Conservation (phyloP, 2,113 vertebrate species). For the Phoenicopterus ruber region DNA sequence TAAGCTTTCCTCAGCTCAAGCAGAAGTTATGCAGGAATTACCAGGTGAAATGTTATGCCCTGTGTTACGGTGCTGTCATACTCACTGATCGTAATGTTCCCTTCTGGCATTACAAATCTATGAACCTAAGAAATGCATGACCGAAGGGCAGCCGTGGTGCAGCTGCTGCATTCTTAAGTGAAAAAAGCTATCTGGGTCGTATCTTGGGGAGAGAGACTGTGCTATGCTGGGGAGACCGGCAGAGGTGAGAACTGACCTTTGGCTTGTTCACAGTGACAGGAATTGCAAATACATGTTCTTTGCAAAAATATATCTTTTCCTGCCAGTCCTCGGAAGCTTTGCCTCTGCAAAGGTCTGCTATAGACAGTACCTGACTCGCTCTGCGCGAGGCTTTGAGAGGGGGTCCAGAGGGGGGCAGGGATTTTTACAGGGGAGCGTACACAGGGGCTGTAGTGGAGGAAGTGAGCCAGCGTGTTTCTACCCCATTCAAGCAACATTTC, state of each 20-base stretch:
- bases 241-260: conserved; percentile 15
- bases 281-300: neutral
- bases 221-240: neutral
- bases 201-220: neutral
- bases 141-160: neutral
- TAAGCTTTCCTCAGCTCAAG: neutral
- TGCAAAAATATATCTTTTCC: neutral
- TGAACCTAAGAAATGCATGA: neutral
- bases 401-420: rapidly evolving
- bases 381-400: neutral
- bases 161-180: conserved; percentile 15
- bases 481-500: neutral
- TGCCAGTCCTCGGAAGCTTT: neutral
- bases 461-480: neutral
- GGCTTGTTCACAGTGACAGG: neutral
- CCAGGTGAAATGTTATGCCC: conserved; percentile 41
- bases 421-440: neutral
- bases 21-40: conserved; percentile 10
- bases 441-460: neutral
- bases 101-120: conserved; percentile 15
- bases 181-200: neutral
- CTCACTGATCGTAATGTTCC: conserved; percentile 28
- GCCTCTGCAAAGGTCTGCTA: neutral
- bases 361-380: neutral
- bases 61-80: neutral